Evolutionary conservation across 1,140 invertebrate genomes (phyloP), one percentile per base, ranked within the genome.

Genomic region (Caenorhabditis brenneri): DNA sequence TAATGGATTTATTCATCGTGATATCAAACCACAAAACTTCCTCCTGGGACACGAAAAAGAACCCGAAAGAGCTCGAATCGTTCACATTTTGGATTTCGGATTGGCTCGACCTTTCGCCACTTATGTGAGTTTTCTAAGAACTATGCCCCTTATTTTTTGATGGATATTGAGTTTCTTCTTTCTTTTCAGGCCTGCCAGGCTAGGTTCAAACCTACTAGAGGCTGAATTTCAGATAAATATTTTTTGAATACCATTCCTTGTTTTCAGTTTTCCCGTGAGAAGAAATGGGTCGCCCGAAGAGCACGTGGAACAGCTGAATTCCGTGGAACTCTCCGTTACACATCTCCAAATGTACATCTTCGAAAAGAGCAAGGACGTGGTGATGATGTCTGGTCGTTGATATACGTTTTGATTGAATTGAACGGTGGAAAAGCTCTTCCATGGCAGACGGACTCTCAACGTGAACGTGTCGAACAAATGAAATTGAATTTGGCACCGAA

Each of bases 11-110:
- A 31, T 86, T 22, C 85, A 86, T 53, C 39, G 85, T 0, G 88
- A 88, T 65, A 87, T 88, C n/a, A 88, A 88, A 42, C 88, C 88
- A 9, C 83, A 86, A 10, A 88, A 88, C 78, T 88, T 88, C 55
- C 83, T 86, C 7, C 82, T 88, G 83, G 88, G 88, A 16, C 48
- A 86, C 36, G 10, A 46, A 31, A 24, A n/a, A 3, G 85, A 86
- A n/a, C 6, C 16, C 1, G 83, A 86, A 46, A 24, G 85, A 31
- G 80, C 83, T 12, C 42, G 58, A 39, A 82, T 85, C n/a, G 87
- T 87, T 24, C 78, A 83, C 39, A 51, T 87, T n/a, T 51, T 87
- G 36, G 86, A 87, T 36, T 87, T 87, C 31, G 81, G 86, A 55
- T 24, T 88, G 12, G 55, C 80, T 0, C 27, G 84, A 33, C 39